A percentile compares a stretch with the other conserved stretches of the same genome.
Conservation (phyloP, 2,113 vertebrate species). For the Erythrocercus mccallii region DNA sequence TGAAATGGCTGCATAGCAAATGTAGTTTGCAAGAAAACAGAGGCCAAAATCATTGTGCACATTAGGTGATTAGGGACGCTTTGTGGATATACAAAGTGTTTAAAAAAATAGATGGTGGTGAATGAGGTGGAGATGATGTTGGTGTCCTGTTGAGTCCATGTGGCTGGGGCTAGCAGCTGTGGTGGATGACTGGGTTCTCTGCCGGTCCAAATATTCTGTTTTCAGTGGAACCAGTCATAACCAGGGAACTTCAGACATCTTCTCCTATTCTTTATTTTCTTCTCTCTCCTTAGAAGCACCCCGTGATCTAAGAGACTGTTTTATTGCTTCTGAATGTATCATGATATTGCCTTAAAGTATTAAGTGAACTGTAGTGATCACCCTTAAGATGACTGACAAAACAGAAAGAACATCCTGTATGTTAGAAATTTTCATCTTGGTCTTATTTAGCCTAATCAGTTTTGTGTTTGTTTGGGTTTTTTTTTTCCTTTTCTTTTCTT, state of each 20-base stretch:
- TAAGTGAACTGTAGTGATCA: background rate
- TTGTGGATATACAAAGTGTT: background rate
- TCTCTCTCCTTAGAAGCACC: background rate
- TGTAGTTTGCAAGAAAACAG: background rate
- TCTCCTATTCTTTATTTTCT: background rate
- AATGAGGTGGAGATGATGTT: background rate
- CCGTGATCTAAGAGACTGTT: background rate
- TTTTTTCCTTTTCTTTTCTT: background rate
- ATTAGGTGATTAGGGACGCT: rapidly evolving
- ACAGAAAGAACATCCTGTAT: background rate
- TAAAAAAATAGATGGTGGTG: background rate
- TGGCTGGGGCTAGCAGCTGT: background rate
- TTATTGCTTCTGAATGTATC: background rate
- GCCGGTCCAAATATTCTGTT: background rate
- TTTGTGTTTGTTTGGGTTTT: background rate
- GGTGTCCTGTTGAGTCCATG: background rate
- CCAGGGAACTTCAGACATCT: background rate
- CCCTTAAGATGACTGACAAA: background rate
- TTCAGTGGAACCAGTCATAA: background rate
- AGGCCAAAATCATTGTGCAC: background rate
- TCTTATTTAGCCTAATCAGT: background rate
- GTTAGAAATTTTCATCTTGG: background rate
- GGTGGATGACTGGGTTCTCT: background rate
- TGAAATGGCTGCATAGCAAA: background rate
- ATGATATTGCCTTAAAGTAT: background rate